phyloP scores from a whole-genome alignment of 2,888 invertebrate species.

The Hirtodrosophila cameraria region DNA sequence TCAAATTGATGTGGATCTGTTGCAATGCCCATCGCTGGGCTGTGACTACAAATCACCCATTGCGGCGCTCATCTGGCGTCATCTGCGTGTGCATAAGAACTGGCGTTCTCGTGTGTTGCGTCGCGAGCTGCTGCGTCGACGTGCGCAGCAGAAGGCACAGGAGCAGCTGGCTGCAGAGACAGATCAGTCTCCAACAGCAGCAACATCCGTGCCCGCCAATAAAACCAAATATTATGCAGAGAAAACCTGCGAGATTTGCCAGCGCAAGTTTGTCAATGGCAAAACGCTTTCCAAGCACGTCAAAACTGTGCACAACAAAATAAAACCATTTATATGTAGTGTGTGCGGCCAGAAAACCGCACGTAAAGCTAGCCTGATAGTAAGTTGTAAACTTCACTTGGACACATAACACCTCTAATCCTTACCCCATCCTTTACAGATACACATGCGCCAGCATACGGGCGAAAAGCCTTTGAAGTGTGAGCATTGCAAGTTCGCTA shows the following conservation, averaged over 20 bases:
- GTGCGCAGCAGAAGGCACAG: slow-evolving; percentile 49
- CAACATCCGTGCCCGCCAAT: slow-evolving; percentile 36
- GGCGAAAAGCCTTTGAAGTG: slow-evolving; percentile 92
- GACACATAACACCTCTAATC: no score
- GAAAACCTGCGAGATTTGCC: slow-evolving; percentile 89
- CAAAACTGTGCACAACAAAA: slow-evolving; percentile 89
- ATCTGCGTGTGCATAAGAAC: slow-evolving; percentile 87
- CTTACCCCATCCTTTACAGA: slow-evolving; percentile 78
- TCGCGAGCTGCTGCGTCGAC: slow-evolving; percentile 68
- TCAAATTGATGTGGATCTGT: slow-evolving; percentile 86
- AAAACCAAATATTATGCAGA: slow-evolving; percentile 86
- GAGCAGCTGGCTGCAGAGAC: slow-evolving; percentile 24
- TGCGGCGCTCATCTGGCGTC: slow-evolving; percentile 86
- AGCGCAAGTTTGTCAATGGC: slow-evolving; percentile 88
- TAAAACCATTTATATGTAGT: slow-evolving; percentile 90
- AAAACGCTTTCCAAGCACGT: slow-evolving; percentile 89
- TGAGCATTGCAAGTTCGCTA: slow-evolving; percentile 88
- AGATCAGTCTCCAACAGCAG: slow-evolving; percentile 22
- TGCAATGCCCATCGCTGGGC: slow-evolving; percentile 85
- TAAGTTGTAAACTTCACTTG: no score
- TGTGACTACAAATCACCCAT: slow-evolving; percentile 86
- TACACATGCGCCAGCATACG: slow-evolving; percentile 91
- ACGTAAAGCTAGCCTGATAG: slow-evolving; percentile 88
- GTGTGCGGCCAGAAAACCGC: slow-evolving; percentile 90
- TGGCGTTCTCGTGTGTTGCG: slow-evolving; percentile 81